These are phyloP conservation scores for Diglossa cyanea DNA, from an alignment of 2,797 vertebrate genomes.

Conservation along the genomic window DNA sequence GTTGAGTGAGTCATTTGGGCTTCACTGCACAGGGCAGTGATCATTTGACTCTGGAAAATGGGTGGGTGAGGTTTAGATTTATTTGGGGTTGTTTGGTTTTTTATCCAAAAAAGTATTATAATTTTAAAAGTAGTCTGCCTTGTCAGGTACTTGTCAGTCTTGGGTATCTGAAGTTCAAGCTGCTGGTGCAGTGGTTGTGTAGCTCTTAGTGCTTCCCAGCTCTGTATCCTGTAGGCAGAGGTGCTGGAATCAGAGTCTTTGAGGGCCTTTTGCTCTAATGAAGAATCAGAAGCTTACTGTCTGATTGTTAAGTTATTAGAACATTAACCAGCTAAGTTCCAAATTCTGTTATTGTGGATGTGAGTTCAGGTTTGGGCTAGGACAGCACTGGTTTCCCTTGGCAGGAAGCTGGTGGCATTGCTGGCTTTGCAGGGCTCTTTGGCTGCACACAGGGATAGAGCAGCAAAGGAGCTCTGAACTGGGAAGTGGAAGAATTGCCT, in stretches of 20 bases:
- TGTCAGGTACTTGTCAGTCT: background rate
- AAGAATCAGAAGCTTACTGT: background rate
- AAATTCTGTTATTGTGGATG: background rate
- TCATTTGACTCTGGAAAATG: background rate
- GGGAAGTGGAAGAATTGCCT: background rate
- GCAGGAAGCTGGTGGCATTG: background rate
- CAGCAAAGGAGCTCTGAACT: background rate
- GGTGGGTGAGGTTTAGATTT: background rate
- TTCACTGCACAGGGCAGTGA: background rate
- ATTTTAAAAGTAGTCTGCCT: background rate
- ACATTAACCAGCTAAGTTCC: background rate
- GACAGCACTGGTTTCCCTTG: background rate
- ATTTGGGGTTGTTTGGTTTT: background rate
- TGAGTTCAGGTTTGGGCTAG: background rate
- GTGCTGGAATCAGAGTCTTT: background rate
- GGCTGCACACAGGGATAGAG: accelerated
- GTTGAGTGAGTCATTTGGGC: background rate
- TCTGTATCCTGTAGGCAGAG: background rate
- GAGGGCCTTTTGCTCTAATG: background rate
- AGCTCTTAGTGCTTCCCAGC: background rate
- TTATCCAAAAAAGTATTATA: background rate
- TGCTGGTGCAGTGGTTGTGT: background rate
- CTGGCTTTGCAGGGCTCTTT: background rate
- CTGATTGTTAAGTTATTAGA: background rate
- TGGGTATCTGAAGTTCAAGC: background rate